These are phyloP conservation scores for Podocnemis expansa DNA, from an alignment of 2,113 vertebrate species.

Conservation along the genomic window DNA sequence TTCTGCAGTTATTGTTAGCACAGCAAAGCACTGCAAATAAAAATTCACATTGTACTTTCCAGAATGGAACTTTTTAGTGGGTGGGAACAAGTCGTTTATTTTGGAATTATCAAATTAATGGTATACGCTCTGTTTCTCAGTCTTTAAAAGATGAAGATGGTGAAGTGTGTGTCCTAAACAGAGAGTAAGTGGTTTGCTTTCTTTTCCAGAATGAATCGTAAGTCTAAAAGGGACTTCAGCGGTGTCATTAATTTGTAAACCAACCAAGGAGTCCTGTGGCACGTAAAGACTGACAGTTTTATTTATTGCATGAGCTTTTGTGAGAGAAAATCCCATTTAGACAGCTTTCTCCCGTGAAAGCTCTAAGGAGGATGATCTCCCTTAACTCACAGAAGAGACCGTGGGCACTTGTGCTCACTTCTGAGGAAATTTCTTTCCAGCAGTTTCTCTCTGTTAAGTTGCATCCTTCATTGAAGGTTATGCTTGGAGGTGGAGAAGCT, in stretches of 20 bases:
- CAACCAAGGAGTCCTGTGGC: too few species aligned
- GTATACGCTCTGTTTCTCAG: not conserved
- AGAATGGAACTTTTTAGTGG: not conserved
- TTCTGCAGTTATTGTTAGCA: conserved; percentile 9
- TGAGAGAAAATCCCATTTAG: too few species aligned
- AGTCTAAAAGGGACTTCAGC: not conserved
- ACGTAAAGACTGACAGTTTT: too few species aligned
- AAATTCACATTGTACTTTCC: not conserved
- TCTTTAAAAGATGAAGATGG: not conserved
- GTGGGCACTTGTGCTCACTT: not conserved
- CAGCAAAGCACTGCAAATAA: conserved; percentile 28
- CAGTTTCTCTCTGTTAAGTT: not conserved
- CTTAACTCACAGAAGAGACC: not conserved
- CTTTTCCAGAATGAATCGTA: not conserved
- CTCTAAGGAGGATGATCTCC: not conserved
- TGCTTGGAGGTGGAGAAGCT: not conserved
- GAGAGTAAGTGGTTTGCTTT: not conserved
- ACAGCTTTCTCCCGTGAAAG: too few species aligned
- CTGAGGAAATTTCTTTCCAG: not conserved
- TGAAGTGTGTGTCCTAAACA: fast-evolving
- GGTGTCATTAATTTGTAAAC: not conserved
- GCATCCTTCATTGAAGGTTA: not conserved
- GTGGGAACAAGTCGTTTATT: not conserved
- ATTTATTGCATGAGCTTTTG: too few species aligned
- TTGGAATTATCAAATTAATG: not conserved